Evolutionary conservation across 2,113 vertebrate species (phyloP).

Genomic region (Sapajus apella): DNA sequence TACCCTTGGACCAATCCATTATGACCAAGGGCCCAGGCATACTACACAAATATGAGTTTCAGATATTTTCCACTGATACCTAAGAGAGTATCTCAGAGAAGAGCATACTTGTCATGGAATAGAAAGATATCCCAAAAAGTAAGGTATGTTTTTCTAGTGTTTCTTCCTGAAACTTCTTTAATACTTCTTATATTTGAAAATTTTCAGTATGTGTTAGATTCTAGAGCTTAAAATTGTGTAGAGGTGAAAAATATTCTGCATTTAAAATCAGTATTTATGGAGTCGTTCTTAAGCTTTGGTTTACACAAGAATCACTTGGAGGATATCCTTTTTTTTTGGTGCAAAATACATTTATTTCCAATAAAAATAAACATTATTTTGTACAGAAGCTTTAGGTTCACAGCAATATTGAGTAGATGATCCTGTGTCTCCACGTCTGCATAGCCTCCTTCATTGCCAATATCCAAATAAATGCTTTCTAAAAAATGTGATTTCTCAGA

Average conservation of each 20-base stretch:
- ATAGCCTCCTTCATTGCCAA: background rate
- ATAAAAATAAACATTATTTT: background rate
- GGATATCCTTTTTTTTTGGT: background rate
- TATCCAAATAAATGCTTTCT: background rate
- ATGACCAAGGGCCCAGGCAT: background rate
- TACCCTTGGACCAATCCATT: background rate
- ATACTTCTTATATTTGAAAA: background rate
- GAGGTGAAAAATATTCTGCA: background rate
- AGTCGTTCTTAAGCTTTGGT: background rate
- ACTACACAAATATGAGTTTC: background rate
- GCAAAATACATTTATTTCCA: background rate
- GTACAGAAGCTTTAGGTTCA: background rate
- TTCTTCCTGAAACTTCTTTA: slow-evolving; percentile 18
- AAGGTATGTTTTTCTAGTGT: background rate
- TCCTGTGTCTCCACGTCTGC: background rate
- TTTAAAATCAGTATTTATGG: background rate
- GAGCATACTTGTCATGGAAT: background rate
- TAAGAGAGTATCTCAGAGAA: background rate
- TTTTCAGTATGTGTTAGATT: background rate
- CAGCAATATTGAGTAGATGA: background rate
- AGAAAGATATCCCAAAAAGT: background rate
- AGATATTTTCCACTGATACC: background rate
- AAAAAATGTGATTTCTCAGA: background rate
- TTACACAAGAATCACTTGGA: background rate
- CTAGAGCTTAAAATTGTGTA: background rate